Evolutionary conservation across 2,113 vertebrate species (phyloP), one percentile per base, ranked within the genome.

Genomic region (Seriola aureovittata): DNA sequence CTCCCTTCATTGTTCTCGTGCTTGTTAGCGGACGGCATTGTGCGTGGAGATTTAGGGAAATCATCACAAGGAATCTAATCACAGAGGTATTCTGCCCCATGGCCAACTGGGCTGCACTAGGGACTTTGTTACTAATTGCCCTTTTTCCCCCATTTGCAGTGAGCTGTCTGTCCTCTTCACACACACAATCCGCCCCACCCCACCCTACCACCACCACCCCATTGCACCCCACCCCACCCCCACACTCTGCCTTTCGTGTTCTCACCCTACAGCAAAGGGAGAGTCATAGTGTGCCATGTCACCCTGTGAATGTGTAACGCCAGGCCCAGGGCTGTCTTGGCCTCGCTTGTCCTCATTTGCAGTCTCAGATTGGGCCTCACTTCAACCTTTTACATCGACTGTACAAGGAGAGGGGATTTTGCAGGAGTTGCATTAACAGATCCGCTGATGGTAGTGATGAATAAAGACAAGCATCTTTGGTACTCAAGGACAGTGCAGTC

Each of bases 261-360:
- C 90, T 82, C 78, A 81, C 77, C 92, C 89, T 63, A 55, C 65
- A 54, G 92, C 85, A 82, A 86, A 93, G 85, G 77, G 80, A 91
- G 88, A 90, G 90, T 92, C 92, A 93, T 88, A 87, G 91, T 90
- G 92, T 88, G 88, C 92, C 82, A 89, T 94, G 92, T 93, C 92
- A 92, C 91, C 90, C 93, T 91, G 82, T 85, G 89, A 93, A 91
- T 93, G 91, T 92, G 90, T 90, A 93, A 90, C 80, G 57, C 63
- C 36, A 52, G 81, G 85, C 94, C 90, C 58, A 63, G 68, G 88
- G 93, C 93, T 75, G 81, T 84, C 85, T 88, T 90, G 91, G 85
- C 91, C 91, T 88, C 17, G 86, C 66, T 76, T 91, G 90, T 93
- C 93, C 92, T 91, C 84, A 62, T 92, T 90, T 91, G 86, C 83